phyloP scores from a whole-genome alignment of 2,113 vertebrate genomes.

The Acinonyx jubatus region DNA sequence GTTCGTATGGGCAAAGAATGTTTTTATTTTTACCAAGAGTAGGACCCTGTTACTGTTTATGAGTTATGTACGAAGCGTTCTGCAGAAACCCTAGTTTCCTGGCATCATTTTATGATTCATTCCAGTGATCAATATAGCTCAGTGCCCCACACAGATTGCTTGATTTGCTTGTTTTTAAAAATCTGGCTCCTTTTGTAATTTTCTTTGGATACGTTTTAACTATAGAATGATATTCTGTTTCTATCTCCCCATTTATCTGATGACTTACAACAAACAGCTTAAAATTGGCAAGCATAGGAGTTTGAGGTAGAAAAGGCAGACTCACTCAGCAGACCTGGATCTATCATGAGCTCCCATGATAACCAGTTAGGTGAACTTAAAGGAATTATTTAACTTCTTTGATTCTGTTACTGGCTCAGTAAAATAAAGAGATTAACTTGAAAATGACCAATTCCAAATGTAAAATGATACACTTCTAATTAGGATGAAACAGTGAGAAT shows the following conservation, averaged over 20 bases:
- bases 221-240: neutral
- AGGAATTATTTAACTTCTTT: neutral
- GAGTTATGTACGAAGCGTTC: neutral
- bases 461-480: neutral
- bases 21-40: neutral
- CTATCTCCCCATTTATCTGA: neutral
- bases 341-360: neutral
- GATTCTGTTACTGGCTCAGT: neutral
- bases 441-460: neutral
- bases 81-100: neutral
- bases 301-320: neutral
- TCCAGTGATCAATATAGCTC: neutral
- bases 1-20: neutral
- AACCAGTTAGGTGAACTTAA: neutral
- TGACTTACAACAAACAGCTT: neutral
- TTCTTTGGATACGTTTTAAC: neutral
- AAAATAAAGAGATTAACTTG: neutral
- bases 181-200: neutral
- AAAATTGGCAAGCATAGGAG: neutral
- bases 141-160: neutral
- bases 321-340: neutral
- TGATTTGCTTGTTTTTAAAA: neutral
- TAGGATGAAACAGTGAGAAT: neutral
- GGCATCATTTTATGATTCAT: neutral
- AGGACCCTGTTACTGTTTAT: neutral